Percentiles rank a stretch among this genome's conserved stretches.
These are phyloP conservation scores for Oophaga sylvatica DNA, from an alignment of 2,797 vertebrate genomes.

Conservation along the genomic window DNA sequence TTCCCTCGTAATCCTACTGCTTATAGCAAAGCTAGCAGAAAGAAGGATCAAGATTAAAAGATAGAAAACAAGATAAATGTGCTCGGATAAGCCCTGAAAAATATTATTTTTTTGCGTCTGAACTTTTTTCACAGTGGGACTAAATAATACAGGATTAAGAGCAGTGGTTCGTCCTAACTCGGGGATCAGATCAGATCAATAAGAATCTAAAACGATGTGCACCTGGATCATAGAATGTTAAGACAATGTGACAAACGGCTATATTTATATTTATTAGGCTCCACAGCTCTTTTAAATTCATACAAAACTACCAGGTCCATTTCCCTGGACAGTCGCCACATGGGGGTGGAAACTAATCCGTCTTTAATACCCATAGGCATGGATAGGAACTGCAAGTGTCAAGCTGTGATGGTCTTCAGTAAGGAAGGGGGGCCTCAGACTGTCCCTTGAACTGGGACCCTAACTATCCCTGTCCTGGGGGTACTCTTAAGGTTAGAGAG, in stretches of 20 bases:
- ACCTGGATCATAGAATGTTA: neutral
- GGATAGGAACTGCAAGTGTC: no score
- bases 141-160: constrained; percentile 50
- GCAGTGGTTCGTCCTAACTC: neutral
- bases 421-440: no score
- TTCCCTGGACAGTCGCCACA: no score
- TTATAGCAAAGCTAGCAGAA: constrained; percentile 32
- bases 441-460: no score
- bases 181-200: neutral
- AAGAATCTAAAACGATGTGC: neutral
- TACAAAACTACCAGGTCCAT: no score
- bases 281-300: no score
- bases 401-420: no score
- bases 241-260: neutral
- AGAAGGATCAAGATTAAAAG: constrained; percentile 58
- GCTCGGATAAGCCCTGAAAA: constrained; percentile 45
- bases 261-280: neutral
- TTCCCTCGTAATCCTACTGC: constrained; percentile 43
- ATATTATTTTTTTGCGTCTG: constrained; percentile 50
- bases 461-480: no score
- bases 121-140: constrained; percentile 15
- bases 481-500: no score
- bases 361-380: no score
- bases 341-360: no score
- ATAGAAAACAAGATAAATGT: constrained; percentile 54